Evolutionary conservation across 2,797 vertebrate species (phyloP), one percentile per base, ranked within the genome.

Genomic region (Cryptoblepharus egeriae): DNA sequence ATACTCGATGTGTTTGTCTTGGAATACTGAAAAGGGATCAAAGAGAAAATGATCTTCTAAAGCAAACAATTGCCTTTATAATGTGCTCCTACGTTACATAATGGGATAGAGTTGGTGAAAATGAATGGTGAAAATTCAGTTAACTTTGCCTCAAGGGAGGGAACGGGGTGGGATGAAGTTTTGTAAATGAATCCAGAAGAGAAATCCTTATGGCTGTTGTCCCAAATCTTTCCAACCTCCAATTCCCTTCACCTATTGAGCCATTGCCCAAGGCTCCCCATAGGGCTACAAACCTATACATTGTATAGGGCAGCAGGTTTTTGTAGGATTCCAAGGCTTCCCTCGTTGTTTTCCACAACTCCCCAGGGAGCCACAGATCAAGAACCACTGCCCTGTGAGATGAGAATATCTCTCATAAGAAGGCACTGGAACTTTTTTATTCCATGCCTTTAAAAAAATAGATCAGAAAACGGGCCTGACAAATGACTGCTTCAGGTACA

Each of bases 21-120:
- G 22, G 49, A 52, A 73, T 88, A 77, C 73, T 1, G 12, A 87
- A 60, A 0, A 0, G 26, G 0, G 76, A 3, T 79, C 69, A 60
- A 55, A 81, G 78, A 85, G 69, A 4, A 0, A 32, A 78, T 78
- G 32, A 1, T 1, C 49, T 85, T 69, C 55, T 57, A 65, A 8
- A 4, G 22, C 4, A 45, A 22, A 24, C 80, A 81, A 88, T 84
- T 79, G 64, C 85, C 71, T 0, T 91, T 83, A 85, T 39, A 81
- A 75, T 8, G 79, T 72, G 4, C 52, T 24, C 16, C 11, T 80
- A 37, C 42, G 16, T 16, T n/a, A 22, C 49, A 9, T n/a, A 57
- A 81, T 61, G 60, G 45, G 11, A 69, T 3, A 37, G 42, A 42
- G 55, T 22, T 35, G 55, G 39, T 28, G 39, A 49, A 89, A 15